Conservation (phyloP, 2,113 vertebrate species). For the Colossoma macropomum region DNA sequence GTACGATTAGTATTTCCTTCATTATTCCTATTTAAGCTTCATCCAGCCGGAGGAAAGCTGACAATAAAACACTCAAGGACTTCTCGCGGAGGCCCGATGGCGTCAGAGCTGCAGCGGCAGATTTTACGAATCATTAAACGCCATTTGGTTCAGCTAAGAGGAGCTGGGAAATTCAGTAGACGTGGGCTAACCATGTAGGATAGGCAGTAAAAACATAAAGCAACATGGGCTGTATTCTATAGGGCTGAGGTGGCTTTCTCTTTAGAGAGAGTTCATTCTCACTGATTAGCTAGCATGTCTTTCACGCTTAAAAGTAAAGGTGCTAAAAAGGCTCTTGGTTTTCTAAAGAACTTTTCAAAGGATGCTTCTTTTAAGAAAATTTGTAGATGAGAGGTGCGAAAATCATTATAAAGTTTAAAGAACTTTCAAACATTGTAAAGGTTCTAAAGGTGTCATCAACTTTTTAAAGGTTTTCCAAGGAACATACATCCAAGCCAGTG, state of each 20-base stretch:
- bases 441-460: no score
- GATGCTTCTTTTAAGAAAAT: no score
- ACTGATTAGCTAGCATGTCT: background rate
- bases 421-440: no score
- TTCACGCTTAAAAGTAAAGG: background rate
- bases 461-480: no score
- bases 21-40: conserved; percentile 37
- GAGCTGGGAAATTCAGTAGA: conserved; percentile 8
- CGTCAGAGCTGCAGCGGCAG: conserved; percentile 39
- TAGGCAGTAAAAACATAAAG: background rate
- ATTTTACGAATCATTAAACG: conserved; percentile 47
- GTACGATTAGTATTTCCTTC: conserved; percentile 59
- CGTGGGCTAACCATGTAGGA: background rate
- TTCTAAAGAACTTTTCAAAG: no score
- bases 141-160: background rate
- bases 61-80: conserved; percentile 52
- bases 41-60: conserved; percentile 36
- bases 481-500: no score
- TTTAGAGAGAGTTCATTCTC: background rate
- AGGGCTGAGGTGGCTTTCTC: background rate
- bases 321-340: no score
- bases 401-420: no score
- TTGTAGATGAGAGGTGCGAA: no score
- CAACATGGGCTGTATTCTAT: background rate
- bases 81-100: conserved; percentile 2